phyloP scores from a whole-genome alignment of 2,888 invertebrate genomes.

The Cacoxenus indagator region DNA sequence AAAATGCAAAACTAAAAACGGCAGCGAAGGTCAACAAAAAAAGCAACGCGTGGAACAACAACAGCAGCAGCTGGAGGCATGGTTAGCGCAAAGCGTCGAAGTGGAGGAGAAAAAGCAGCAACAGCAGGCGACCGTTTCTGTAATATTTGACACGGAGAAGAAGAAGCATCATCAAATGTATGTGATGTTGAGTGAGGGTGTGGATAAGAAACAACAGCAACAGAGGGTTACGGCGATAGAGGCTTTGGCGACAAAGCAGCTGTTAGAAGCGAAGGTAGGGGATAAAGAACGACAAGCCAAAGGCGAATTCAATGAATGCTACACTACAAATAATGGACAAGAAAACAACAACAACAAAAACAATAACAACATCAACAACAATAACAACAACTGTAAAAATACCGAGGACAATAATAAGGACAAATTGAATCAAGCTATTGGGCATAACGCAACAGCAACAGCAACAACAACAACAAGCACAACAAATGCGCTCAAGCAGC shows the following conservation, averaged over 20 bases:
- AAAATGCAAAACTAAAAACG: too few relatives aligned
- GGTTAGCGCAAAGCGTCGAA: not conserved
- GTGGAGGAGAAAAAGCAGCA: not conserved
- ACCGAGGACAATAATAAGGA: not conserved
- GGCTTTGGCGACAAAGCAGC: too few relatives aligned
- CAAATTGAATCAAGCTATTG: not conserved
- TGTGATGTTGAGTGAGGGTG: too few relatives aligned
- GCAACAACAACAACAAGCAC: slow-evolving; percentile 8
- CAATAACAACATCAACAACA: not conserved
- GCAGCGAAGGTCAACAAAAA: not conserved
- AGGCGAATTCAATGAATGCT: not conserved
- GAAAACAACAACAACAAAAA: not conserved
- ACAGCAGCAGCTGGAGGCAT: not conserved
- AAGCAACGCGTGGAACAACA: not conserved
- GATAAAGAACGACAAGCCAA: not conserved
- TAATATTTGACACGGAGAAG: slow-evolving; percentile 1
- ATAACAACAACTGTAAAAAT: not conserved
- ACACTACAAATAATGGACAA: too few relatives aligned
- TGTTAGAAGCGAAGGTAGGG: not conserved
- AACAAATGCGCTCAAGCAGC: too few relatives aligned
- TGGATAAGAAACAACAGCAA: not conserved
- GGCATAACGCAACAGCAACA: not conserved
- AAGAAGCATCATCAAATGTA: too few relatives aligned
- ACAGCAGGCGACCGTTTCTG: not conserved
- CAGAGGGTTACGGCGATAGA: too few relatives aligned